phyloP scores from a whole-genome alignment of 2,113 vertebrate species.

The Anhinga rufa region DNA sequence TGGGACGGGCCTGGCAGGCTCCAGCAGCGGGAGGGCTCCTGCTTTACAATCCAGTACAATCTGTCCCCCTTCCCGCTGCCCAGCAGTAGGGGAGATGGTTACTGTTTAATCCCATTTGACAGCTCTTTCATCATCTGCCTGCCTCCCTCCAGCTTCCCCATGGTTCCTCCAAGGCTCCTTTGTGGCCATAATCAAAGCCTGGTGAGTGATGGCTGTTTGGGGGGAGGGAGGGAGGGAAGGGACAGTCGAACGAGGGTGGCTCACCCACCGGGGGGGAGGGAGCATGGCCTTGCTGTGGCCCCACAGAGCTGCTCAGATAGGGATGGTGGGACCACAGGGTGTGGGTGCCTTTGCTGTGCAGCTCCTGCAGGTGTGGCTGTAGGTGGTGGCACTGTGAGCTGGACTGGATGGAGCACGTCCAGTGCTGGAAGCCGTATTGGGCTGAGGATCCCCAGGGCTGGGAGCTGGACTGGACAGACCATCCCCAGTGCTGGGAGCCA shows the following conservation, averaged over 20 bases:
- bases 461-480: rapidly evolving
- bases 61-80: constrained; percentile 47
- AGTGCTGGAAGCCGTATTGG: neutral
- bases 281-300: rapidly evolving
- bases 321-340: neutral
- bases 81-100: constrained; percentile 50
- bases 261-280: rapidly evolving
- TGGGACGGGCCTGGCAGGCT: neutral
- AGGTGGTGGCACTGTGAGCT: neutral
- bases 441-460: neutral
- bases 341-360: neutral
- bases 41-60: constrained; percentile 28
- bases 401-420: neutral
- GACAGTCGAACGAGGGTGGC: neutral
- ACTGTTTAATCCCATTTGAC: constrained; percentile 70
- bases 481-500: neutral
- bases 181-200: constrained; percentile 69
- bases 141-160: constrained; percentile 44
- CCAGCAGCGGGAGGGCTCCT: neutral
- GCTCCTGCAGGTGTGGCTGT: neutral
- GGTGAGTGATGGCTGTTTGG: constrained; percentile 58
- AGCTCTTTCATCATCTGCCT: constrained; percentile 70
- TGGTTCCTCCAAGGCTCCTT: constrained; percentile 64
- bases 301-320: rapidly evolving
- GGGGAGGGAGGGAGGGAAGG: neutral